Percentiles rank a stretch among this genome's conserved stretches.
phyloP scores from a whole-genome alignment of 2,113 vertebrate species.

The Centrocercus urophasianus region DNA sequence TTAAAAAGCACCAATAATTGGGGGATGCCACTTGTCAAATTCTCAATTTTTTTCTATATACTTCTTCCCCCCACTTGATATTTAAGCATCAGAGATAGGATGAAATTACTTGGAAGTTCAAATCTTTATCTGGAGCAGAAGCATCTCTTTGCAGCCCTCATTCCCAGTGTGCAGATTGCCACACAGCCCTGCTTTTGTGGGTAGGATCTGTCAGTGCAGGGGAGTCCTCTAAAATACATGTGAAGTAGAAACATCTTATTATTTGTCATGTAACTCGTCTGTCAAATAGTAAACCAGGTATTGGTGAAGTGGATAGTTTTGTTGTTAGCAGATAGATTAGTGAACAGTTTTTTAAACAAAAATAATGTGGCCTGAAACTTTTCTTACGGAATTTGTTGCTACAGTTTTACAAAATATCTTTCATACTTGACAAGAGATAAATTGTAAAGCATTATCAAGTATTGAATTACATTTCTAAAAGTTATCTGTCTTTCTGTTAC shows the following conservation, averaged over 20 bases:
- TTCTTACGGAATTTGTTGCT: background rate
- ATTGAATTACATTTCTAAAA: background rate
- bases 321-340: background rate
- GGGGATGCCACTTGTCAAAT: background rate
- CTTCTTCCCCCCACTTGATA: background rate
- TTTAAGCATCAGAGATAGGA: background rate
- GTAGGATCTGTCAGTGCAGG: no score
- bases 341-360: background rate
- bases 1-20: no score
- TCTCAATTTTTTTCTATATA: background rate
- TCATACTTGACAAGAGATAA: background rate
- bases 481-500: background rate
- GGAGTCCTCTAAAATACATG: background rate
- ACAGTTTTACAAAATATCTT: background rate
- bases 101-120: rapidly evolving
- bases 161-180: no score
- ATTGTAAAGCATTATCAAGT: background rate
- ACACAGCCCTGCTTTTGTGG: no score
- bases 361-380: background rate
- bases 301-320: background rate
- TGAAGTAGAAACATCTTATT: background rate
- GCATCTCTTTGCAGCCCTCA: no score
- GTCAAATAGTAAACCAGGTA: background rate
- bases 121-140: background rate
- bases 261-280: background rate